Evolutionary conservation across 2,797 vertebrate species (phyloP), one percentile per base, ranked within the genome.

Genomic region (Sebastes alutus): DNA sequence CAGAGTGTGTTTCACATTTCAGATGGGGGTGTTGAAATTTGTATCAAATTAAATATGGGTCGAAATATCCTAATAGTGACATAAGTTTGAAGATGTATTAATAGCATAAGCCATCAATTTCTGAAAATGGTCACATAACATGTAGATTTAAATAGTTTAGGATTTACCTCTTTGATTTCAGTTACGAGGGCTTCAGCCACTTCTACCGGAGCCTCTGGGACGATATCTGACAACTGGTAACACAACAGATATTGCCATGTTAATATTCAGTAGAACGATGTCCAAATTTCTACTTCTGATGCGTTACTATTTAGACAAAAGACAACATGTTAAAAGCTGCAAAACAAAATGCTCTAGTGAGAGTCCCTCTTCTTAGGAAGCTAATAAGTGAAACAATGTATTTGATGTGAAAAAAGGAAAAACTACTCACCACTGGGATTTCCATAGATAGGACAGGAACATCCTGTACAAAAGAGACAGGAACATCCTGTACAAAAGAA

Each of bases 141-240:
- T 49, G 4, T 29, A 16, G 7, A 13, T 16, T 70, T 23, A 75
- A 55, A 59, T 30, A n/a, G 3, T 42, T 38, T 0, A 18, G 13
- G 2, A 32, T 72, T 72, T 82, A 93, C 92, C 88, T 91, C 80
- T 22, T 58, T 25, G 6, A 86, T 56, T 75, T 85, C 74, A 64
- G 61, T 23, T 20, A 78, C 59, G 0, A 25, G 54, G 22, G 58
- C 68, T 71, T 88, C 73, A 35, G 69, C 59, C 55, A 75, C 78
- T 54, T 84, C 82, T 11, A 64, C 75, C 0, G 9, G 29, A 79
- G 78, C 72, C 64, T 90, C 84, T 0, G 85, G 72, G 63, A 85
- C 18, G 4, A 52, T 16, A 6, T 82, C 78, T 0, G 69, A 58
- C 5, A 83, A 83, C 93, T 94, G 81, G 22, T 2, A 33, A 79